These are phyloP conservation scores for Leptosomus discolor DNA, from an alignment of 2,113 vertebrate genomes.

Conservation along the genomic window DNA sequence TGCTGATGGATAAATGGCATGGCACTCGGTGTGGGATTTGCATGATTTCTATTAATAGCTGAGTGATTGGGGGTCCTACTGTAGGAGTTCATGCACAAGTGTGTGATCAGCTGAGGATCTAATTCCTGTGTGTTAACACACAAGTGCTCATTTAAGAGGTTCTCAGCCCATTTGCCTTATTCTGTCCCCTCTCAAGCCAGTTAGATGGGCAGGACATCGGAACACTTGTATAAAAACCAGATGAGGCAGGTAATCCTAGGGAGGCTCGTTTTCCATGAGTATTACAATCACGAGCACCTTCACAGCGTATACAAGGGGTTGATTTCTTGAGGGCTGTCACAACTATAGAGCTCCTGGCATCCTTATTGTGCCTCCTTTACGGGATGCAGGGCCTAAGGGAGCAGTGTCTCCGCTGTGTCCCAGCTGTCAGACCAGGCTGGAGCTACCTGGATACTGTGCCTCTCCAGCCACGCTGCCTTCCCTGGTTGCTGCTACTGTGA, in stretches of 20 bases:
- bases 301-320: neutral
- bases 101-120: neutral
- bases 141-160: neutral
- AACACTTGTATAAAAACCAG: neutral
- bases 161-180: neutral
- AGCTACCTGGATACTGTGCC: neutral
- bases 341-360: neutral
- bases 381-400: neutral
- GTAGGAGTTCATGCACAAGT: neutral
- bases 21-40: neutral
- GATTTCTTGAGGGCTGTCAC: neutral
- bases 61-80: neutral
- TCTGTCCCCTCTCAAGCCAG: neutral
- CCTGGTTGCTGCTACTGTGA: neutral
- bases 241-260: neutral
- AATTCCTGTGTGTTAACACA: rapidly evolving
- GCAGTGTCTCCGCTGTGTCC: neutral
- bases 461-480: neutral
- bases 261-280: neutral
- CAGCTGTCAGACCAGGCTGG: neutral
- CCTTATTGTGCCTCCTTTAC: neutral
- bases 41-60: neutral
- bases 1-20: neutral
- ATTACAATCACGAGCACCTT: neutral
- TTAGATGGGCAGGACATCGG: neutral